Percentiles rank a stretch among this genome's conserved stretches.
Evolutionary conservation across 2,888 invertebrate genomes (phyloP).

Genomic region (Protonemura montana): DNA sequence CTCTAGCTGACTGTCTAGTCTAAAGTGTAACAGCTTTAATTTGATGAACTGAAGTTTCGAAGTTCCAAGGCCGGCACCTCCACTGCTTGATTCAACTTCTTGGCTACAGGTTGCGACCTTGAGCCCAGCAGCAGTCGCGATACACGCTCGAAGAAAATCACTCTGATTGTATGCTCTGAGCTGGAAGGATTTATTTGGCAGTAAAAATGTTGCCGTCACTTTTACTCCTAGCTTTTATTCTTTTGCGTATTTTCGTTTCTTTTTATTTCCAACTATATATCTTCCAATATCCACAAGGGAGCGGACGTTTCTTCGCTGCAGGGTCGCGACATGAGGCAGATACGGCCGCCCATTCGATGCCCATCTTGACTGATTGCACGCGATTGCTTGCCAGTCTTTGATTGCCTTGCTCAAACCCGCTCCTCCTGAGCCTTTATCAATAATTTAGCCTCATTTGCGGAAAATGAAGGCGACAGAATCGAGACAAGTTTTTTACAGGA

Average conservation of each 20-base stretch:
- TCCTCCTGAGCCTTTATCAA: not conserved
- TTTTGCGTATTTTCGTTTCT: slow-evolving; percentile 36
- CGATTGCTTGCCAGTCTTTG: not conserved
- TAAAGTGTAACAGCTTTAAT: not conserved
- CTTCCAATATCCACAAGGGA: slow-evolving; percentile 28
- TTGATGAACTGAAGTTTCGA: not conserved
- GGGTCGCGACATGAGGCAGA: not conserved
- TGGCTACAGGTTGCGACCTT: not conserved
- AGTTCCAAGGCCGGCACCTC: not conserved
- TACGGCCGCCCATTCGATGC: not conserved
- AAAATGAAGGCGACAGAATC: not conserved
- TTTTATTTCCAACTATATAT: slow-evolving; percentile 13
- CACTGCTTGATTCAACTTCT: not conserved
- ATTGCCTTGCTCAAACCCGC: not conserved
- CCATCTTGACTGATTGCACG: slow-evolving; percentile 12
- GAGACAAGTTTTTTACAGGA: not conserved
- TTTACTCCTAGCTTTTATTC: slow-evolving; percentile 40
- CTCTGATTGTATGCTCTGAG: not conserved
- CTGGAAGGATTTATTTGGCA: slow-evolving; percentile 42
- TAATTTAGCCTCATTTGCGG: not conserved
- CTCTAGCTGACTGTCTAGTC: not conserved
- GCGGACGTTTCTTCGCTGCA: not conserved
- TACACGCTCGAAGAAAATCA: not conserved
- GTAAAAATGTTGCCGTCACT: slow-evolving; percentile 43
- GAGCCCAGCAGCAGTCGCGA: not conserved